phyloP scores from a whole-genome alignment of 2,888 invertebrate genomes.

The Himalopsyche tibetana region DNA sequence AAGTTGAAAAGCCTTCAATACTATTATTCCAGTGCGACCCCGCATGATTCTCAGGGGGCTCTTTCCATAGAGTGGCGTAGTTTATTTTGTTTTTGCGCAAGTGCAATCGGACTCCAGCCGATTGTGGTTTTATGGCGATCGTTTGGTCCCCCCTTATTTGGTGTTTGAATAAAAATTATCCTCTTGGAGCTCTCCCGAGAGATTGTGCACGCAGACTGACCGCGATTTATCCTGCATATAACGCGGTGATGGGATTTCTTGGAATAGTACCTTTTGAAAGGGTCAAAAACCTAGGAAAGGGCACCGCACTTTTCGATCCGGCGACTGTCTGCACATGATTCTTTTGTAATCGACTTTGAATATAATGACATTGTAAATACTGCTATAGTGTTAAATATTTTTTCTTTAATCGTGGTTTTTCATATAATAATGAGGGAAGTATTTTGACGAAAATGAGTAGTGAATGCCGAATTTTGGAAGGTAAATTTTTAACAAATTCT shows the following conservation, averaged over 20 bases:
- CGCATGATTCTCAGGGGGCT: not conserved
- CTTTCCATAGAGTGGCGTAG: not conserved
- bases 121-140: slow-evolving; percentile 12
- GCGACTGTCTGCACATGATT: too few species aligned
- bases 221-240: slow-evolving; percentile 7
- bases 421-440: too few species aligned
- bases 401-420: too few species aligned
- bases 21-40: not conserved
- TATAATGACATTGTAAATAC: too few species aligned
- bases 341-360: too few species aligned
- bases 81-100: slow-evolving; percentile 17
- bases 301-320: not conserved
- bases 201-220: slow-evolving; percentile 2
- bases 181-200: not conserved
- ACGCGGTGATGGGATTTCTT: not conserved
- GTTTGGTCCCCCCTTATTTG: slow-evolving; percentile 8
- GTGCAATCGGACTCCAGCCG: not conserved
- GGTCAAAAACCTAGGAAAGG: not conserved
- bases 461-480: too few species aligned
- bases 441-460: too few species aligned
- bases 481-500: too few species aligned
- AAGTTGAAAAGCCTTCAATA: too few species aligned
- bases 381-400: too few species aligned
- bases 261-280: not conserved
- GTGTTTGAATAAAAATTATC: slow-evolving; percentile 34